Percentiles rank a stretch among this genome's conserved stretches.
phyloP scores from a whole-genome alignment of 2,888 invertebrate genomes.

The Coremacera marginata region DNA sequence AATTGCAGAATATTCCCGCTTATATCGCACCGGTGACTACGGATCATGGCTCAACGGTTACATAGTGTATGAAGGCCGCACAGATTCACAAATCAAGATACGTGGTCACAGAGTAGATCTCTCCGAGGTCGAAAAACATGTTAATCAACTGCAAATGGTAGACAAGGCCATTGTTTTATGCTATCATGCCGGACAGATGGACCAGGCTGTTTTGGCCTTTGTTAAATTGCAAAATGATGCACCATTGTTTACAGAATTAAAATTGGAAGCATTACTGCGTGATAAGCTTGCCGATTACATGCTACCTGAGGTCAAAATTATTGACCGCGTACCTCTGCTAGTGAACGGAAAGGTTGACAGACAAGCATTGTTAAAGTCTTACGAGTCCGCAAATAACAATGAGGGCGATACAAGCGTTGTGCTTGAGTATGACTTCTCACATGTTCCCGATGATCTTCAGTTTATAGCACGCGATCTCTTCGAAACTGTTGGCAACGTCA shows the following conservation, averaged over 20 bases:
- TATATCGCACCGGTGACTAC: constrained; percentile 89
- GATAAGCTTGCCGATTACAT: constrained; percentile 80
- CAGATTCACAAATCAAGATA: constrained; percentile 88
- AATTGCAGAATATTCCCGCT: constrained; percentile 75
- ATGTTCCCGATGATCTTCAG: constrained; percentile 73
- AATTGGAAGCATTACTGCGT: constrained; percentile 77
- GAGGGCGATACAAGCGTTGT: constrained; percentile 70
- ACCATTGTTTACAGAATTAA: constrained; percentile 70
- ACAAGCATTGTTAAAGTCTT: constrained; percentile 80
- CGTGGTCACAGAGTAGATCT: constrained; percentile 89
- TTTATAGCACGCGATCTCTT: constrained; percentile 79
- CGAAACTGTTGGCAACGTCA: constrained; percentile 80
- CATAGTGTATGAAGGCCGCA: constrained; percentile 83
- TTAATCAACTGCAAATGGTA: constrained; percentile 75
- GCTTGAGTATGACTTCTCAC: constrained; percentile 77
- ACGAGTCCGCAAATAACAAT: constrained; percentile 79
- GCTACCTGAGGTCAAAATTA: constrained; percentile 81
- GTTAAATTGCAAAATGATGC: constrained; percentile 71
- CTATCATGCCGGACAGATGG: constrained; percentile 80
- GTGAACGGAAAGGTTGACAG: constrained; percentile 91
- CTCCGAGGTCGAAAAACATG: constrained; percentile 84
- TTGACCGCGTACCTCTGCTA: constrained; percentile 82
- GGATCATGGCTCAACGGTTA: constrained; percentile 77
- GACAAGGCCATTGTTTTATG: constrained; percentile 85
- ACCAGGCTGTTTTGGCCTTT: constrained; percentile 81